phyloP scores from a whole-genome alignment of 2,888 invertebrate genomes.

The Heteromurus nitidus region DNA sequence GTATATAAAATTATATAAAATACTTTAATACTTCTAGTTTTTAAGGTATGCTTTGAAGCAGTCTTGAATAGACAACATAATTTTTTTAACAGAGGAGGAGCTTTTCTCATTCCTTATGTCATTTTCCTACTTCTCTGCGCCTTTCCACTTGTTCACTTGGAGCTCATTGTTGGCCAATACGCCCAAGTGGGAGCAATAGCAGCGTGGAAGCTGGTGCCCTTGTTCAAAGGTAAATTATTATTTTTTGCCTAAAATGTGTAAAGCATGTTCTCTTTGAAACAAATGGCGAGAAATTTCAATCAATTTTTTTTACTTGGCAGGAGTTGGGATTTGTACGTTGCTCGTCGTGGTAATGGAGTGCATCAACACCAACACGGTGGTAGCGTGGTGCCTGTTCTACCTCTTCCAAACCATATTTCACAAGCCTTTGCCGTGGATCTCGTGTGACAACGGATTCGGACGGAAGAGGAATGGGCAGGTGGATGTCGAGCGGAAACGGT shows the following conservation, averaged over 20 bases:
- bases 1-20: neutral
- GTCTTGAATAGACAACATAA: no score
- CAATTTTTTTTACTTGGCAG: neutral
- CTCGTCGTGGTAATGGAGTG: neutral
- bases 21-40: no score
- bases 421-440: conserved; percentile 48
- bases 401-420: conserved; percentile 23
- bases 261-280: no score
- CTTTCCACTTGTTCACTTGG: conserved; percentile 30
- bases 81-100: conserved; percentile 24
- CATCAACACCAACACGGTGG: conserved; percentile 24
- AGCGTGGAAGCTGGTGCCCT: conserved; percentile 29
- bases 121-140: neutral
- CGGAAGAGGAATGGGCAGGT: conserved; percentile 4
- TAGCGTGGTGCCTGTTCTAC: conserved; percentile 40
- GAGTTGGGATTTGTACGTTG: conserved; percentile 37
- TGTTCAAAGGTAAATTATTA: conserved; percentile 36
- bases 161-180: conserved; percentile 38
- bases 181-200: conserved; percentile 43
- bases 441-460: conserved; percentile 51
- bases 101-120: conserved; percentile 35
- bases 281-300: no score
- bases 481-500: neutral
- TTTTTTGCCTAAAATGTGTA: no score
- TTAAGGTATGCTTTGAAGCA: no score